Evolutionary conservation across 2,797 vertebrate species (phyloP).

Genomic region (Perodicticus potto): DNA sequence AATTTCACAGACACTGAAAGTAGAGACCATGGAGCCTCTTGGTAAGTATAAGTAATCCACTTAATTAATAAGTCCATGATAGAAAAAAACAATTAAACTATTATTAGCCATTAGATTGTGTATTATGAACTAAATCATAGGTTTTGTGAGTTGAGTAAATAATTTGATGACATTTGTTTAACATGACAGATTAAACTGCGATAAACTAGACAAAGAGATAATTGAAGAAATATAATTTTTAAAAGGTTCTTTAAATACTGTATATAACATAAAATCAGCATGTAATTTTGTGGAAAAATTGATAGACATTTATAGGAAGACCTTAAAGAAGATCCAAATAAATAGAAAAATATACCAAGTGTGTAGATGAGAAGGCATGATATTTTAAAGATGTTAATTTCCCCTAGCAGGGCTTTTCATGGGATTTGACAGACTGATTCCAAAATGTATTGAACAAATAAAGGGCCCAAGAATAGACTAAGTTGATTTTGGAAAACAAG

Average conservation of each 20-base stretch:
- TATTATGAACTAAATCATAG: slow-evolving; percentile 14
- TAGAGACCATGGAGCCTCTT: slow-evolving; percentile 93
- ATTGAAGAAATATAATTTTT: background rate
- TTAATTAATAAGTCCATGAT: background rate
- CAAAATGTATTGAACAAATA: slow-evolving; percentile 58
- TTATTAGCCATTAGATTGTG: background rate
- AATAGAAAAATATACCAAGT: background rate
- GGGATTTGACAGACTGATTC: slow-evolving; percentile 43
- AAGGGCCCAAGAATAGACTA: background rate
- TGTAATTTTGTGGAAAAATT: background rate
- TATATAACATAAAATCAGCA: background rate
- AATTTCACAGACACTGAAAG: slow-evolving; percentile 94
- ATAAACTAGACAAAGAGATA: background rate
- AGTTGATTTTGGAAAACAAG: background rate
- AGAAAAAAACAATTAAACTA: background rate
- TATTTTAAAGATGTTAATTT: slow-evolving; percentile 51
- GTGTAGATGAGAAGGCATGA: background rate
- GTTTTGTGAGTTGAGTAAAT: slow-evolving; percentile 36
- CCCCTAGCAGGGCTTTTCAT: slow-evolving; percentile 6
- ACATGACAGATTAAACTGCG: background rate
- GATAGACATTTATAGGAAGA: background rate
- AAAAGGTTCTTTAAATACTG: background rate
- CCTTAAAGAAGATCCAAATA: background rate
- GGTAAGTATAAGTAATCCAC: slow-evolving; percentile 89
- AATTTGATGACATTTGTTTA: slow-evolving; percentile 47